Percentiles rank a stretch among this genome's conserved stretches.
phyloP scores from a whole-genome alignment of 1,140 invertebrate species.

The Meteorus sp. region DNA sequence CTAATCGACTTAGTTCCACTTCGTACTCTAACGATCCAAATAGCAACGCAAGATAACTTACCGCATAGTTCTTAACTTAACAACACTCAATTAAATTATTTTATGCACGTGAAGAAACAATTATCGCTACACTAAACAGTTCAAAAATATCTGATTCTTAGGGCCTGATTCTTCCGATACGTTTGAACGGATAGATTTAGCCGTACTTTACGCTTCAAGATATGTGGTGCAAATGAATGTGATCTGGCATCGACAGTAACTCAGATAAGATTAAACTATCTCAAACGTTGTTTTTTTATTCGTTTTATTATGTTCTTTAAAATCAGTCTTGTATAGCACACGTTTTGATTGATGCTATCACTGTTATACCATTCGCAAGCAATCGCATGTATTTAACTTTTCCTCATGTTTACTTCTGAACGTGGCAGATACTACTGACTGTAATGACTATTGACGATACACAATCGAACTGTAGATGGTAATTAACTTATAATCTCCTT shows the following conservation, averaged over 20 bases:
- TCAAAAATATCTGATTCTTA: too few relatives aligned
- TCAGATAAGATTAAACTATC: slow-evolving; percentile 28
- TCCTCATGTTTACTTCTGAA: neutral
- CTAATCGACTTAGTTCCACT: too few relatives aligned
- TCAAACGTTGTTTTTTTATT: slow-evolving; percentile 14
- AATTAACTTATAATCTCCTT: neutral
- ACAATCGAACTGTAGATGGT: neutral
- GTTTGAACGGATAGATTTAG: neutral
- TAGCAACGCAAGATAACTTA: too few relatives aligned
- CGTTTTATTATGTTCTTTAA: slow-evolving; percentile 14
- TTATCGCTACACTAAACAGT: too few relatives aligned
- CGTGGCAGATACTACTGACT: too few relatives aligned
- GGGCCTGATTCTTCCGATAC: too few relatives aligned
- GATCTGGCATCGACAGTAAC: slow-evolving; percentile 1
- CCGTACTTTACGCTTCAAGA: slow-evolving; percentile 2
- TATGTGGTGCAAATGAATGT: slow-evolving; percentile 19
- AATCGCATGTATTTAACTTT: too few relatives aligned
- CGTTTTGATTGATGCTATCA: neutral
- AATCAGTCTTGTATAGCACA: neutral
- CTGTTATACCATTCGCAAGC: neutral
- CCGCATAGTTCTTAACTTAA: too few relatives aligned
- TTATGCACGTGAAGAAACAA: too few relatives aligned
- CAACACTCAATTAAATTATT: too few relatives aligned
- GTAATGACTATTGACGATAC: too few relatives aligned
- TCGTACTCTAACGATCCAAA: too few relatives aligned